Evolutionary conservation across 2,888 invertebrate species (phyloP).

Genomic region (Rhopalosiphum nymphaeae): DNA sequence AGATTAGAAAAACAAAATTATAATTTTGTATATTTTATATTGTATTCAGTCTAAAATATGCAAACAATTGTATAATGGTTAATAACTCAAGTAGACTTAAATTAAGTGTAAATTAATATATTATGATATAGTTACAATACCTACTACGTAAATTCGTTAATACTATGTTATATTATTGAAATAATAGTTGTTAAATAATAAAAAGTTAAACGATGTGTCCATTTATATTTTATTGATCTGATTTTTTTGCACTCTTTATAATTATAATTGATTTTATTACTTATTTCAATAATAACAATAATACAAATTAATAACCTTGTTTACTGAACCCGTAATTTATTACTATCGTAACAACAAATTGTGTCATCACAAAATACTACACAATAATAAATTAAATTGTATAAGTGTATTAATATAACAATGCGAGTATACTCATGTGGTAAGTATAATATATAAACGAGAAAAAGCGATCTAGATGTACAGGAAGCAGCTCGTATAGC

Average conservation of each 20-base stretch:
- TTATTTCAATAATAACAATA: neutral
- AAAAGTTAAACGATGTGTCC: neutral
- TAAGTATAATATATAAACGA: slow-evolving; percentile 4
- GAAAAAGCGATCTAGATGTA: slow-evolving; percentile 23
- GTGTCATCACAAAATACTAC: neutral
- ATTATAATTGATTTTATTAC: too few relatives aligned
- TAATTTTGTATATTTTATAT: neutral
- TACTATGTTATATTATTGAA: neutral
- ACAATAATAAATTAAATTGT: slow-evolving; percentile 1
- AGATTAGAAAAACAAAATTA: neutral
- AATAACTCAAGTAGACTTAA: neutral
- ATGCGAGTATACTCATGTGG: neutral
- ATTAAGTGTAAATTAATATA: neutral
- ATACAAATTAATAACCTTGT: neutral
- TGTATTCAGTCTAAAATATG: neutral
- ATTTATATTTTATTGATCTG: neutral
- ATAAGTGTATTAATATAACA: neutral
- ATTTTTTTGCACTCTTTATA: neutral
- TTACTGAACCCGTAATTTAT: neutral
- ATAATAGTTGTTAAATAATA: neutral
- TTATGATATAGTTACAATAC: neutral
- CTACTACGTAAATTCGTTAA: neutral
- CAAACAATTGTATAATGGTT: neutral
- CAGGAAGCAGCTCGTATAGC: slow-evolving; percentile 37
- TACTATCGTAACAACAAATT: neutral